Base-by-base conservation (phyloP, 2,888 invertebrate species). In the Erebia epiphron region DNA sequence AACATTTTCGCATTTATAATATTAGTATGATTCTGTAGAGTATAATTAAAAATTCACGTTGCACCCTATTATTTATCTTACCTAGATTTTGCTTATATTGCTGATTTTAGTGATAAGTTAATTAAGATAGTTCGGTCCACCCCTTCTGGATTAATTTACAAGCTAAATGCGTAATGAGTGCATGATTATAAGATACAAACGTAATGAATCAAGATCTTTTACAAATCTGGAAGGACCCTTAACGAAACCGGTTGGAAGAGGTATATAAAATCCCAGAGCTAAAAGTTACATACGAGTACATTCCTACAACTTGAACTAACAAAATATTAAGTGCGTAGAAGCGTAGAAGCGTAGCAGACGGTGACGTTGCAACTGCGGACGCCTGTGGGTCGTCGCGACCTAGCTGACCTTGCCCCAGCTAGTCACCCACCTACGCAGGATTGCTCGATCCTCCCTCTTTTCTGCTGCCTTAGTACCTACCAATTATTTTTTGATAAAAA, bases 341-440 rank as follows among this genome's bases (percentile, higher is more conserved):
- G 35, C 58, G 58, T 58, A 58, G 35, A 65, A n/a, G 14, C 50
- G 50, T 50, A 72, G 69, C 71, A 73, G 73, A 72, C 74, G 71
- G 68, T 71, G 69, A 70, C 73, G 70, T 71, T 60, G 54, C 57
- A 68, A 64, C 5, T 7, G 35, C 77, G 79, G 79, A 71, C 79
- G 78, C 70, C 67, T 75, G 74, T 75, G 82, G 83, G 82, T 80
- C 81, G 78, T 67, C 72, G 49, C 75, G 80, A 79, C 80, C 80
- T 75, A 73, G 73, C 71, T 78, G 82, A 82, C 82, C 83, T 76
- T 70, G 69, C 68, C 26, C 75, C 78, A 41, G 75, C 73, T 77
- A 76, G 73, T 76, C 79, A 16, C 41, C 43, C 10, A 18, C 43
- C 18, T 62, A 62, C 21, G 61, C 7, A 7, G 46, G 46, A 46